Conservation (phyloP, 2,797 vertebrate genomes). For the Sebastiscus albofasciatus region DNA sequence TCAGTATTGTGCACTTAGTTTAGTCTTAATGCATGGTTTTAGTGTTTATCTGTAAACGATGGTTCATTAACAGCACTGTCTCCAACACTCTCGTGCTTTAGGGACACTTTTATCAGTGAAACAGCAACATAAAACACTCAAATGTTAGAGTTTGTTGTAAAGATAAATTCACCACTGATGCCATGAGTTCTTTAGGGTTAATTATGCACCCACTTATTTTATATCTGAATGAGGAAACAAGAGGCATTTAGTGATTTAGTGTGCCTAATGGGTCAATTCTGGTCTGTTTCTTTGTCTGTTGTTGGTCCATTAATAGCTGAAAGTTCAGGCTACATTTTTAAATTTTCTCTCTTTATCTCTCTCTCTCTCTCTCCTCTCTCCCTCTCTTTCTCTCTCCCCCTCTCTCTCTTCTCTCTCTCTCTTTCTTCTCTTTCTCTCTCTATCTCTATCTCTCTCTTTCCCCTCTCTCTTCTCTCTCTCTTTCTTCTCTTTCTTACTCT, state of each 20-base stretch:
- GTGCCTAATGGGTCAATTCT: background rate
- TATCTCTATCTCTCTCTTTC: too few relatives aligned
- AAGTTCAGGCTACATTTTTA: background rate
- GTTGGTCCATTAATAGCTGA: background rate
- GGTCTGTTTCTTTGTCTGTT: background rate
- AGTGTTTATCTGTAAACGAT: background rate
- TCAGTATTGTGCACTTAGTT: background rate
- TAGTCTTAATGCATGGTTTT: background rate
- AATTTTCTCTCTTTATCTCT: background rate
- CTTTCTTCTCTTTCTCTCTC: too few relatives aligned
- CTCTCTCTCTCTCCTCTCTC: background rate
- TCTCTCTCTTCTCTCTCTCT: background rate
- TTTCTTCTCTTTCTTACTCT: too few relatives aligned
- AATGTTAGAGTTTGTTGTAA: background rate
- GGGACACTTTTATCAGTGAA: background rate
- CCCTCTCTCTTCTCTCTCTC: too few relatives aligned
- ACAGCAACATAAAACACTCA: background rate
- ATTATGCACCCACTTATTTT: background rate
- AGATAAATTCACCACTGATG: background rate
- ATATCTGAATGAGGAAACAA: background rate
- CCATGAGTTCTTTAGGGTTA: background rate
- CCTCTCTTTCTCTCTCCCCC: slow-evolving; percentile 2
- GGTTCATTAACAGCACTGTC: too few relatives aligned
- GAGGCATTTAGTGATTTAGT: background rate
- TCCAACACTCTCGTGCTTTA: too few relatives aligned